Percentiles rank a stretch among this genome's conserved stretches.
Evolutionary conservation across 1,140 invertebrate species (phyloP).

Genomic region (Pemphigus obesinymphae): DNA sequence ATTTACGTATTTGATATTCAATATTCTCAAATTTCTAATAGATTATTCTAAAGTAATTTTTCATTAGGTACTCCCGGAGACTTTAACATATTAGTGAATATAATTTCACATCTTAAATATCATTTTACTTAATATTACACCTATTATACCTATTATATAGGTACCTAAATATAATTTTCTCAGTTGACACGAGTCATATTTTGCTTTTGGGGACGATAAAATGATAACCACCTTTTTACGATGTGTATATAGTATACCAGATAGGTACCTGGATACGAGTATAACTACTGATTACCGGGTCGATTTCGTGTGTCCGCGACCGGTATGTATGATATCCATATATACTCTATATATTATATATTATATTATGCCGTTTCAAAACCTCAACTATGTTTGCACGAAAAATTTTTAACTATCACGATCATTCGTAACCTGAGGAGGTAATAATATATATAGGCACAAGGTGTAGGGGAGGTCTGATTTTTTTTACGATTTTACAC

Average conservation of each 20-base stretch:
- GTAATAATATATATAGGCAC: not conserved
- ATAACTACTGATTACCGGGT: not conserved
- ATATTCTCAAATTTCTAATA: no score
- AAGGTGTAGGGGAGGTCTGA: not conserved
- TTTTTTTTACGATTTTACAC: not conserved
- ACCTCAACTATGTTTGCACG: slow-evolving; percentile 18
- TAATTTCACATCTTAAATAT: no score
- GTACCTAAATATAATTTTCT: not conserved
- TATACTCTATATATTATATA: not conserved
- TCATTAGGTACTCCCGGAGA: no score
- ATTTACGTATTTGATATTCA: no score
- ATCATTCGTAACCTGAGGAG: not conserved
- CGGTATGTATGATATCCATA: not conserved
- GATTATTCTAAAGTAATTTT: no score
- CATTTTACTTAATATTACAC: no score
- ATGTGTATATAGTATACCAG: not conserved
- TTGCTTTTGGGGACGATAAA: not conserved
- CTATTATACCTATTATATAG: not conserved
- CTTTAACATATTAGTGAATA: no score
- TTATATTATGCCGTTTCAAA: not conserved
- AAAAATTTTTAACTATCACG: slow-evolving; percentile 15
- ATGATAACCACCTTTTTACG: not conserved
- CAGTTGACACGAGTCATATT: not conserved
- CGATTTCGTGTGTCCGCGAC: slow-evolving; percentile 1
- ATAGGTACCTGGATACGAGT: no score